A percentile compares a stretch with the other conserved stretches of the same genome.
phyloP scores from a whole-genome alignment of 2,113 vertebrate species.

The Capreolus pygargus region DNA sequence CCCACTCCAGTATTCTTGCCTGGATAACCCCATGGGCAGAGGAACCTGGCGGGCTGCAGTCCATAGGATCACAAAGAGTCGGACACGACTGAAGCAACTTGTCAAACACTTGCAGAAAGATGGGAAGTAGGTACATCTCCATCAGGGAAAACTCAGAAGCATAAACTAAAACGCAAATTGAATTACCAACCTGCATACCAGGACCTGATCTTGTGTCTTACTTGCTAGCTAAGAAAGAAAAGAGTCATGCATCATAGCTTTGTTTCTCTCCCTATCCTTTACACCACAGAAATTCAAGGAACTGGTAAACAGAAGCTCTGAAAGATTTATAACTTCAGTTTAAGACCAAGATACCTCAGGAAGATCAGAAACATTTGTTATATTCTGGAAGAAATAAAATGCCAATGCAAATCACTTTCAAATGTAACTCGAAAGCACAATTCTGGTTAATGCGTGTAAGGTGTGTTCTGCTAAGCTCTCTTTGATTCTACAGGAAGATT shows the following conservation, averaged over 20 bases:
- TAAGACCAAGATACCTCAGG: not conserved
- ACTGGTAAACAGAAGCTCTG: not conserved
- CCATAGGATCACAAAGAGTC: not conserved
- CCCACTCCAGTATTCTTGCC: not conserved
- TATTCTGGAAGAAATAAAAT: slow-evolving; percentile 16
- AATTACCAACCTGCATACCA: fast-evolving
- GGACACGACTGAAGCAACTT: not conserved
- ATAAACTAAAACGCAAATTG: not conserved
- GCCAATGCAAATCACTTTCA: slow-evolving; percentile 24
- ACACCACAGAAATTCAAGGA: not conserved
- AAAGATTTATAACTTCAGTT: not conserved
- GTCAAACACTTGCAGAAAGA: not conserved
- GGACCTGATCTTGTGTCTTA: not conserved
- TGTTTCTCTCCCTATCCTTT: not conserved
- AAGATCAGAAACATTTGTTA: not conserved
- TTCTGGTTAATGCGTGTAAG: not conserved
- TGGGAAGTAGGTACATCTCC: not conserved
- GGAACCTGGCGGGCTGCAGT: not conserved
- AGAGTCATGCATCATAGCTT: not conserved
- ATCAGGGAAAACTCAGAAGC: not conserved
- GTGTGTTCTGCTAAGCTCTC: not conserved
- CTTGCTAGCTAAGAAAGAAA: not conserved
- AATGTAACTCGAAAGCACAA: not conserved
- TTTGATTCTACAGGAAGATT: not conserved
- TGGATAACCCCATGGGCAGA: not conserved